Percentiles rank a stretch among this genome's conserved stretches.
Conservation (phyloP, 1,140 invertebrate species). For the Zaprionus taronus region DNA sequence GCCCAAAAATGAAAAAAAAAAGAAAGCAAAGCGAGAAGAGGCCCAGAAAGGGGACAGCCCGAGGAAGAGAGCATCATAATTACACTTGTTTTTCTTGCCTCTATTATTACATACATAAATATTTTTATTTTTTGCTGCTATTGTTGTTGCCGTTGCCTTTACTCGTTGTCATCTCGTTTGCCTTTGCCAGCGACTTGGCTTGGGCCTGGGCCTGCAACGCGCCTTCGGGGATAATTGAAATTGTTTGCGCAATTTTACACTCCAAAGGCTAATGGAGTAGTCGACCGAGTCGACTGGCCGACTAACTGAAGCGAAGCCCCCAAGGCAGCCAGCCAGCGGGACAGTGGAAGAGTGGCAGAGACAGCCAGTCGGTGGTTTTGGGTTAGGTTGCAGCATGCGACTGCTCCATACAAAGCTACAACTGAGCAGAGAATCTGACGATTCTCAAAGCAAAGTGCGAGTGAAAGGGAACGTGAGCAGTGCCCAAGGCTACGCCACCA, state of each 20-base stretch:
- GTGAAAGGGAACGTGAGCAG: neutral
- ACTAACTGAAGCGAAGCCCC: conserved; percentile 62
- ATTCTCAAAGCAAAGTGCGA: conserved; percentile 63
- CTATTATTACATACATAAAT: conserved; percentile 66
- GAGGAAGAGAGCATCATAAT: conserved; percentile 61
- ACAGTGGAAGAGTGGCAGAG: conserved; percentile 38
- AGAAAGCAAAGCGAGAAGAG: conserved; percentile 23
- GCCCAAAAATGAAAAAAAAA: neutral
- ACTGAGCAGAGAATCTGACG: conserved; percentile 46
- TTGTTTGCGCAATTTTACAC: conserved; percentile 83
- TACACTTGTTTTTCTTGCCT: conserved; percentile 73
- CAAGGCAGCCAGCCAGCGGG: conserved; percentile 32
- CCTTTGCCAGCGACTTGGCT: neutral
- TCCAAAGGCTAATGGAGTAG: conserved; percentile 83
- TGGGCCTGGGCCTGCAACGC: conserved; percentile 63
- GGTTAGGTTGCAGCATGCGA: conserved; percentile 49
- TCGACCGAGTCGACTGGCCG: conserved; percentile 74
- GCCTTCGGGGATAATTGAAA: conserved; percentile 82
- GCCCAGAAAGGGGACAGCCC: neutral
- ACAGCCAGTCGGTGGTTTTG: conserved; percentile 44
- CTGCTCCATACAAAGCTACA: neutral
- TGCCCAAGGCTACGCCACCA: conserved; percentile 58
- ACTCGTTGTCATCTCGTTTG: conserved; percentile 49
- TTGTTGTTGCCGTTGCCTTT: conserved; percentile 5
- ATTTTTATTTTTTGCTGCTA: conserved; percentile 49